Base-by-base conservation (phyloP, 2,888 invertebrate species). In the Encarsia formosa region DNA sequence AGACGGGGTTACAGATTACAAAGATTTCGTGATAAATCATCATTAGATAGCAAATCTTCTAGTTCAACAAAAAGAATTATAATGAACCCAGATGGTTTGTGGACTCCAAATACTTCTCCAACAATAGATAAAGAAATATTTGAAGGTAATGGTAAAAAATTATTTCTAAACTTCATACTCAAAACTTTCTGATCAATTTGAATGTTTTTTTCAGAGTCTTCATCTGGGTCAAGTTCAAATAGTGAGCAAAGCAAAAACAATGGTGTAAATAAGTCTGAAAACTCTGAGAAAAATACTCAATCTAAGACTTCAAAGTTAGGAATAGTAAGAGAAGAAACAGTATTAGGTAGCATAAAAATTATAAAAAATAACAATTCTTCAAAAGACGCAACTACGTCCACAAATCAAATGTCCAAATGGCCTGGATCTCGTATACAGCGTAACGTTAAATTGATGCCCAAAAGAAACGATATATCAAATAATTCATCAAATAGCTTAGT, bases 1-100 rank as follows among this genome's bases (percentile, higher is more conserved):
- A 77, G 79, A 61, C 64, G 78, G 32, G 83, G 83, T 1, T 83
- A 81, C 58, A 77, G 76, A 69, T 72, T 83, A 24, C 75, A 79
- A 50, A 76, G 79, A 61, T 79, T 80, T 63, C 47, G 24, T 9
- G 59, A 49, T 51, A 65, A 59, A 52, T 58, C 56, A 23, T 51
- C 32, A 6, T 34, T 31, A 44, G 59, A 62, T 23, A 51, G 63
- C 11, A 66, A 68, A 34, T 37, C 20, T 4, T 32, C 46, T 9
- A 54, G 45, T 9, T 23, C 26, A 13, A 65, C 63, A 23, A 70
- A 69, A 49, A 70, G 69, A 63, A 64, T 70, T 3, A 68, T 73
- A 15, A 62, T 70, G 22, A 63, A 69, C 52, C 69, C 71, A 18
- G 65, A 66, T 50, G 70, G 73, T 4, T 52, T 71, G 13, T 62